Evolutionary conservation across 2,888 invertebrate genomes (phyloP).

Genomic region (Tiliacea aurago): DNA sequence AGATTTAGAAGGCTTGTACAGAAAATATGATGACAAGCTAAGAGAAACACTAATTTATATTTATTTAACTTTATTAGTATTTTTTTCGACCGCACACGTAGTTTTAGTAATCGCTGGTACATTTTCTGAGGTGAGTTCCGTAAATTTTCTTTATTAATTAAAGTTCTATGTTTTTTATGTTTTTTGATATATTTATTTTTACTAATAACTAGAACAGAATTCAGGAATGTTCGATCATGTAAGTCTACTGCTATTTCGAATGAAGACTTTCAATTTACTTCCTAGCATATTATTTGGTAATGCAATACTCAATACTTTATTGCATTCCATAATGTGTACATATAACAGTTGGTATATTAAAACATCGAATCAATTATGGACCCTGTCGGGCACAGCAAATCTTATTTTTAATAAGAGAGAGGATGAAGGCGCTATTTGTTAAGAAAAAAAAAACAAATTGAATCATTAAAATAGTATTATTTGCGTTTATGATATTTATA

Average conservation of each 20-base stretch:
- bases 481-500: too few relatives aligned
- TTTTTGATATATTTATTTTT: background rate
- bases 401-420: too few relatives aligned
- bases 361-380: too few relatives aligned
- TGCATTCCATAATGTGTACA: too few relatives aligned
- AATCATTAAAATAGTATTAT: too few relatives aligned
- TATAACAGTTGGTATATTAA: too few relatives aligned
- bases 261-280: background rate
- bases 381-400: too few relatives aligned
- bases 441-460: too few relatives aligned
- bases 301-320: too few relatives aligned
- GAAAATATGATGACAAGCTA: conserved; percentile 94
- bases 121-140: conserved; percentile 76
- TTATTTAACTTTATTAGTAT: conserved; percentile 93
- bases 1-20: conserved; percentile 93
- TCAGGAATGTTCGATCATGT: background rate
- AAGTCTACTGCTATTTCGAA: background rate
- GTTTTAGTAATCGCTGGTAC: conserved; percentile 89
- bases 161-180: background rate
- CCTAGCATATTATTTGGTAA: background rate
- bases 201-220: background rate
- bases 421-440: too few relatives aligned
- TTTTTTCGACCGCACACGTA: conserved; percentile 92
- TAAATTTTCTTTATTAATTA: background rate
- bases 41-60: conserved; percentile 95